Conservation (phyloP, 2,888 invertebrate species). For the Micoletzkya japonica region DNA sequence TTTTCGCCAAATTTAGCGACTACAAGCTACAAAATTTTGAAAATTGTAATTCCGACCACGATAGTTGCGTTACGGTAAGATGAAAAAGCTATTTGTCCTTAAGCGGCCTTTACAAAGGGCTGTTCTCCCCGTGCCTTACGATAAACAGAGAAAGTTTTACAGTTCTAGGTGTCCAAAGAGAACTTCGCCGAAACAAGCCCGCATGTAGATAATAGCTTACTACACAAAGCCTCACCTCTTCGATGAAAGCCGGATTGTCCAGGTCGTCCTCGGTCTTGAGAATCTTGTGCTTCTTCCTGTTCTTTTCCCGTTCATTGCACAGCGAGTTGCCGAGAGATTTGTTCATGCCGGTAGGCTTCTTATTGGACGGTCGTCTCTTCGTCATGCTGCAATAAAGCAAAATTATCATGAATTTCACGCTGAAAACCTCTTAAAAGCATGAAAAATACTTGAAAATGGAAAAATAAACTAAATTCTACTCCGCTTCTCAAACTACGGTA, state of each 20-base stretch:
- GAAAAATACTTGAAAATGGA: not conserved
- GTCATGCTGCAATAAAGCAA: conserved; percentile 47
- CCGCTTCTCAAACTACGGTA: no score
- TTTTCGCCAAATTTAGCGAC: no score
- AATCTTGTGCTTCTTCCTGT: conserved; percentile 39
- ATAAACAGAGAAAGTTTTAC: no score
- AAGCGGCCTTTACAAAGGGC: no score
- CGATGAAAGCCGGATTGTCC: conserved; percentile 52
- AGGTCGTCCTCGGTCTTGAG: conserved; percentile 38
- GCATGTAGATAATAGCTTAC: not conserved
- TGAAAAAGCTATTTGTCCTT: no score
- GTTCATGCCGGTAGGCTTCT: conserved; percentile 56
- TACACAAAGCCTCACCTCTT: conserved; percentile 36
- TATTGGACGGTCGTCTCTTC: conserved; percentile 54
- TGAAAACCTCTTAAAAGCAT: not conserved
- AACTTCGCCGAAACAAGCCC: not conserved
- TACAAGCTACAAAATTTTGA: no score
- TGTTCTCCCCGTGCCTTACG: no score
- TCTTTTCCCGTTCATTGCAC: conserved; percentile 45
- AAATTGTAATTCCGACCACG: no score
- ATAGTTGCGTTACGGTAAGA: no score
- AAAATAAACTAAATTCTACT: no score
- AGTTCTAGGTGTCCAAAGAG: no score
- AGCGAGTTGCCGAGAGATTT: conserved; percentile 57
- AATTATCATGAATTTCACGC: not conserved